Evolutionary conservation across 2,113 vertebrate genomes (phyloP).

Genomic region (Sapayoa aenigma): DNA sequence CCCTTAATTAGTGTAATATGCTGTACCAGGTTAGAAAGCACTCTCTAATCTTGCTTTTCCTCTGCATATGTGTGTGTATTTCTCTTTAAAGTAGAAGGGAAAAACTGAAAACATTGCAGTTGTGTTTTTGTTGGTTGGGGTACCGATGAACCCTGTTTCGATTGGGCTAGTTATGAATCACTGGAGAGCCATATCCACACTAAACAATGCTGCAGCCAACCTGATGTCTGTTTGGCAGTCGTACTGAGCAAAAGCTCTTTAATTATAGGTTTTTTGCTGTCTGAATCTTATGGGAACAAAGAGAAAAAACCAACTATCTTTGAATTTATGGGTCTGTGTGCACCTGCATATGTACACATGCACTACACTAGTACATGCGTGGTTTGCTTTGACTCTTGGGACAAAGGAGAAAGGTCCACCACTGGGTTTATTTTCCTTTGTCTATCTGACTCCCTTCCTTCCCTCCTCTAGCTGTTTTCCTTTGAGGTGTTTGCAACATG

Average conservation of each 20-base stretch:
- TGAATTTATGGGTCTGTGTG: background rate
- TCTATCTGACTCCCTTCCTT: background rate
- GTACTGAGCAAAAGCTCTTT: constrained; percentile 22
- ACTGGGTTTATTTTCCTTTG: background rate
- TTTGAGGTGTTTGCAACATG: background rate
- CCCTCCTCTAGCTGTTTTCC: background rate
- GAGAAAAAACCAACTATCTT: background rate
- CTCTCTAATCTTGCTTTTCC: constrained; percentile 33
- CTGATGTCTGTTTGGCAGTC: constrained; percentile 62
- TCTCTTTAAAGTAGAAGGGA: constrained; percentile 52
- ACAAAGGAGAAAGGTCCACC: background rate
- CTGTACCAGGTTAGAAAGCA: constrained; percentile 58
- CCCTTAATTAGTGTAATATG: constrained; percentile 62
- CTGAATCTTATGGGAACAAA: background rate
- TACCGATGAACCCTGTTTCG: constrained; percentile 37
- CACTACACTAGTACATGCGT: accelerated
- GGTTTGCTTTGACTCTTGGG: background rate
- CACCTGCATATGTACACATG: background rate
- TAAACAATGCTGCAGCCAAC: constrained; percentile 51
- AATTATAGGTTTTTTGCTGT: constrained; percentile 29
- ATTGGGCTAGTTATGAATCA: constrained; percentile 58
- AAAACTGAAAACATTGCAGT: constrained; percentile 44
- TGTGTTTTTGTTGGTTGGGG: constrained; percentile 66
- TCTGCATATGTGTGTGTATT: background rate
- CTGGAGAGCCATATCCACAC: constrained; percentile 57